Evolutionary conservation across 1,140 invertebrate species (phyloP), one percentile per base, ranked within the genome.

Genomic region (Bombus cullumanus): DNA sequence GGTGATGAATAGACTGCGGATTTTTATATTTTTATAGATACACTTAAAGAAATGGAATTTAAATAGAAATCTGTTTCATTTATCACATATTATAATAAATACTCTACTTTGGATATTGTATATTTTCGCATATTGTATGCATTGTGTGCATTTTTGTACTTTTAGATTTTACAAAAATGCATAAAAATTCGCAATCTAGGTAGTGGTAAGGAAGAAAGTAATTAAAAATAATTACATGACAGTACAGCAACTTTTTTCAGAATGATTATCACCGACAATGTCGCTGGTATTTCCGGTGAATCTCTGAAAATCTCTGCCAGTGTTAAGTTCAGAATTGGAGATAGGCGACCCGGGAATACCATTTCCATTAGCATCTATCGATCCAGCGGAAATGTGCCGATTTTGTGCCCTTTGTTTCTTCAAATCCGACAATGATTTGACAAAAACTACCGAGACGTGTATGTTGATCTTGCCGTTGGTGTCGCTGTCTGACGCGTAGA

Each of bases 381-480:
- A 86, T n/a, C 92, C 93, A 59, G 94, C 92, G 82, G 95, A 96
- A 90, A 96, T 96, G 83, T 97, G 97, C 87, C 98, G 96, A 91
- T 97, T 98, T 88, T 98, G 97, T 22, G 98, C 96, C 85, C 98
- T 96, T 93, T 98, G 98, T 92, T 98, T 98, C 95, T 99, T 99
- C 92, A 99, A 95, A 94, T 99, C 98, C 57, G 98, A 97, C 86
- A 99, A 96, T 41, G 98, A 98, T 91, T 95, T 95, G 92, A 93
- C 94, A 95, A 96, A 96, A 95, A 97, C 96, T 94, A 98, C 97
- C 93, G 97, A 97, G 95, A 98, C 96, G 89, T 98, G 98, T 93
- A 98, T 98, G 96, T 98, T 98, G 95, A 98, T 98, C 96, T 98
- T 98, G 94, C 97, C 97, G 95, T 98, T 98, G 94, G 97, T 97